These are phyloP conservation scores for Mormyrus hasselquistii DNA, from an alignment of 2,797 vertebrate species.

Conservation along the genomic window DNA sequence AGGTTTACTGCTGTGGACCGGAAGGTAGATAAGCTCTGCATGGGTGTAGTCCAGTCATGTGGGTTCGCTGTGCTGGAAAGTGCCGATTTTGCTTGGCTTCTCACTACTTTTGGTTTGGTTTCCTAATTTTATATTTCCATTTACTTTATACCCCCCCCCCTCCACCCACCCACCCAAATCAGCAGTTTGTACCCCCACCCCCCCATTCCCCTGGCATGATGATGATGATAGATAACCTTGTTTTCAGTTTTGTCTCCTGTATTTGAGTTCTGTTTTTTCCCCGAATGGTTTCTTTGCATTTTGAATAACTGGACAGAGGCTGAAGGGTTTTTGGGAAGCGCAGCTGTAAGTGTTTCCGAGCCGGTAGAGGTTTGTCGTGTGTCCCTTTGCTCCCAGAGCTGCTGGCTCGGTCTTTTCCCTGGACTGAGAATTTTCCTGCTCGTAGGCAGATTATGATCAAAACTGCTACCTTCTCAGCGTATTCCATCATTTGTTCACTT, in stretches of 20 bases:
- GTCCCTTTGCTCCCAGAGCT: slow-evolving; percentile 20
- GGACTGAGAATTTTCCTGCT: not conserved
- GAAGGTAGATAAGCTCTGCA: slow-evolving; percentile 75
- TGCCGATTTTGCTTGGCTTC: slow-evolving; percentile 90
- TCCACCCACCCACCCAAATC: slow-evolving; percentile 43
- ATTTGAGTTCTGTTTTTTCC: slow-evolving; percentile 15
- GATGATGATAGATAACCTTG: slow-evolving; percentile 47
- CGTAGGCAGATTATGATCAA: not conserved
- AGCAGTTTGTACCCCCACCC: slow-evolving; percentile 51
- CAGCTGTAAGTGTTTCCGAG: not conserved
- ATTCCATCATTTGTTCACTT: not conserved
- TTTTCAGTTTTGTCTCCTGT: slow-evolving; percentile 35
- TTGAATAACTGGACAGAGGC: slow-evolving; percentile 46
- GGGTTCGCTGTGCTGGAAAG: slow-evolving; percentile 76
- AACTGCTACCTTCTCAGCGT: slow-evolving; percentile 6
- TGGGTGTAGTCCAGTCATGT: slow-evolving; percentile 74
- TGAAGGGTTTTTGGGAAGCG: slow-evolving; percentile 10
- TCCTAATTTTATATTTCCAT: slow-evolving; percentile 14
- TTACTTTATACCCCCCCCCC: slow-evolving; percentile 54
- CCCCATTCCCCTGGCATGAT: slow-evolving; percentile 60
- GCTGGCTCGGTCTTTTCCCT: not conserved
- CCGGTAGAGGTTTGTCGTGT: slow-evolving; percentile 13
- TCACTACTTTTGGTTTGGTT: slow-evolving; percentile 41
- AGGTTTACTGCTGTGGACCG: slow-evolving; percentile 89
- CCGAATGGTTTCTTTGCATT: slow-evolving; percentile 45